These are phyloP conservation scores for Helicoverpa zea DNA, from an alignment of 1,140 invertebrate species.

Conservation along the genomic window DNA sequence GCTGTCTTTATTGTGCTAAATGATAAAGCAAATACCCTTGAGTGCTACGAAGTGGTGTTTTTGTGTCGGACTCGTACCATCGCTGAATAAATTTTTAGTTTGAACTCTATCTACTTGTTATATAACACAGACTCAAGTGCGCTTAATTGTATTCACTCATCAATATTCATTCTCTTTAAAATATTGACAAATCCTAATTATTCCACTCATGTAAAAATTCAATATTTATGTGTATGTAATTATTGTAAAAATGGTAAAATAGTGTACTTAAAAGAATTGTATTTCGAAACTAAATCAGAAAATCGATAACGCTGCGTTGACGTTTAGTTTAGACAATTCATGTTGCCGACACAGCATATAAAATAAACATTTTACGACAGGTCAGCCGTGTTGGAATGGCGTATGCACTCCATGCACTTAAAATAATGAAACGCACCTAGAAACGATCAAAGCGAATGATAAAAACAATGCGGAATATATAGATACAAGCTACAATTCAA, in stretches of 20 bases:
- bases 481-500: too few relatives aligned
- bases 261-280: background rate
- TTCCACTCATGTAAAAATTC: background rate
- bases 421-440: constrained; percentile 37
- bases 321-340: constrained; percentile 31
- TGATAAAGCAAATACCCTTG: constrained; percentile 57
- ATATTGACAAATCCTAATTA: background rate
- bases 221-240: background rate
- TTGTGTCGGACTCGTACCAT: constrained; percentile 40
- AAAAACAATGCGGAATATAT: background rate
- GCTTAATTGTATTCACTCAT: background rate
- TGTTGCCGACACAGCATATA: constrained; percentile 20
- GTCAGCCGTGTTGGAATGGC: constrained; percentile 32
- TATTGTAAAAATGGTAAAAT: background rate
- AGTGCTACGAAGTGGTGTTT: constrained; percentile 50
- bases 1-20: constrained; percentile 59
- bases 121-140: background rate
- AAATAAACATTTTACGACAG: constrained; percentile 47
- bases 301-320: constrained; percentile 5
- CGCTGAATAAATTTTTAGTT: background rate
- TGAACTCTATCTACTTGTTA: constrained; percentile 7
- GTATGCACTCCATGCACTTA: constrained; percentile 19
- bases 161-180: constrained; percentile 12
- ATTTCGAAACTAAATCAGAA: background rate
- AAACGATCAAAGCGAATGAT: background rate